These are phyloP conservation scores for Centruroides vittatus DNA, from an alignment of 1,140 invertebrate genomes.

Conservation along the genomic window DNA sequence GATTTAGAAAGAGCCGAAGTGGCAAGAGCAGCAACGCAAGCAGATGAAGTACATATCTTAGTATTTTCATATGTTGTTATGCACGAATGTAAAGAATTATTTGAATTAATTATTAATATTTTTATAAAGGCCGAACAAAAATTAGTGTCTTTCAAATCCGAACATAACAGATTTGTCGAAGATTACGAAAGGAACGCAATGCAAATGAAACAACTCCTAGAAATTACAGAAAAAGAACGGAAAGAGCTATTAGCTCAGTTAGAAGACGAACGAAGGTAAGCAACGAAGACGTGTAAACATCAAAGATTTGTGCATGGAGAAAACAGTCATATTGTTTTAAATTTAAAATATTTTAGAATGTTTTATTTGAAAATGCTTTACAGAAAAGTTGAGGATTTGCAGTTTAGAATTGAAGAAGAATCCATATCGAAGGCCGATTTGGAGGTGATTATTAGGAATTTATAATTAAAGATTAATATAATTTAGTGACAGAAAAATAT, in stretches of 20 bases:
- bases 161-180: conserved; percentile 22
- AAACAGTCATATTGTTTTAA: too few relatives aligned
- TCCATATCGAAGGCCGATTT: conserved; percentile 58
- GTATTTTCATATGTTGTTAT: background rate
- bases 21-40: conserved; percentile 50
- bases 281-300: background rate
- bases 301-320: too few relatives aligned
- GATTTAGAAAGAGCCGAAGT: conserved; percentile 76
- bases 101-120: background rate
- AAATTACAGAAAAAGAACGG: conserved; percentile 47
- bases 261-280: conserved; percentile 57
- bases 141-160: conserved; percentile 10
- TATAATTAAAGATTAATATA: too few relatives aligned
- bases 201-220: conserved; percentile 28
- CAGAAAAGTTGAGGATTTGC: conserved; percentile 75
- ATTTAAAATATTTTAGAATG: too few relatives aligned
- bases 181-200: conserved; percentile 38
- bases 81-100: conserved; percentile 30
- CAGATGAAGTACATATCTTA: conserved; percentile 39
- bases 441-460: conserved; percentile 41
- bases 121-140: conserved; percentile 8
- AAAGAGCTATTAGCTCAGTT: conserved; percentile 47
- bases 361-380: background rate
- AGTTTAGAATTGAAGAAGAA: conserved; percentile 83
- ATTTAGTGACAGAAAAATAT: too few relatives aligned